phyloP scores from a whole-genome alignment of 2,888 invertebrate genomes.

The Sarcophaga carnaria region DNA sequence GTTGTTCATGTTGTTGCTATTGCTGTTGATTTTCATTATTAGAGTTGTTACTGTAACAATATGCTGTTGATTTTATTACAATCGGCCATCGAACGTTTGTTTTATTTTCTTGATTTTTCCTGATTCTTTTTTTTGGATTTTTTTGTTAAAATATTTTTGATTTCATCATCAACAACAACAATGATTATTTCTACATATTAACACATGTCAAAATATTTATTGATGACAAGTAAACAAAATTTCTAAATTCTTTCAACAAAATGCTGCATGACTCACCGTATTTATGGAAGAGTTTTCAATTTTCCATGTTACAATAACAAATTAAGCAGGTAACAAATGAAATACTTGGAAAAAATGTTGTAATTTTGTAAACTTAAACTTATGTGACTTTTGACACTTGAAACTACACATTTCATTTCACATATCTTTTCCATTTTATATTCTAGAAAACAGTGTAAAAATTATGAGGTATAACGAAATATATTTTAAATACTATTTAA shows the following conservation, averaged over 20 bases:
- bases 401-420: too few relatives aligned
- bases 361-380: too few relatives aligned
- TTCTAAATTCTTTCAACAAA: not conserved
- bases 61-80: slow-evolving; percentile 28
- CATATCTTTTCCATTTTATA: too few relatives aligned
- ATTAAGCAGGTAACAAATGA: too few relatives aligned
- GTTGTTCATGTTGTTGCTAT: slow-evolving; percentile 23
- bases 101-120: not conserved
- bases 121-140: not conserved
- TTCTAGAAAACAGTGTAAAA: too few relatives aligned
- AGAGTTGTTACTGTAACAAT: not conserved
- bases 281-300: too few relatives aligned
- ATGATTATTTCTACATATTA: not conserved
- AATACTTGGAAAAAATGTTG: too few relatives aligned
- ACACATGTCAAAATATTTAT: slow-evolving; percentile 40
- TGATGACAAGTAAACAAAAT: not conserved
- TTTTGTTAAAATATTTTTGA: slow-evolving; percentile 24
- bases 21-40: slow-evolving; percentile 10
- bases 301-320: too few relatives aligned
- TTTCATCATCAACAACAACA: slow-evolving; percentile 13
- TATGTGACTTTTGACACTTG: too few relatives aligned
- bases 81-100: slow-evolving; percentile 28
- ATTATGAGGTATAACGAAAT: too few relatives aligned
- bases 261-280: too few relatives aligned
- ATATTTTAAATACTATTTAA: too few relatives aligned